Percentiles rank a stretch among this genome's conserved stretches.
Evolutionary conservation across 1,140 invertebrate genomes (phyloP).

Genomic region (Coenobita brevimanus): DNA sequence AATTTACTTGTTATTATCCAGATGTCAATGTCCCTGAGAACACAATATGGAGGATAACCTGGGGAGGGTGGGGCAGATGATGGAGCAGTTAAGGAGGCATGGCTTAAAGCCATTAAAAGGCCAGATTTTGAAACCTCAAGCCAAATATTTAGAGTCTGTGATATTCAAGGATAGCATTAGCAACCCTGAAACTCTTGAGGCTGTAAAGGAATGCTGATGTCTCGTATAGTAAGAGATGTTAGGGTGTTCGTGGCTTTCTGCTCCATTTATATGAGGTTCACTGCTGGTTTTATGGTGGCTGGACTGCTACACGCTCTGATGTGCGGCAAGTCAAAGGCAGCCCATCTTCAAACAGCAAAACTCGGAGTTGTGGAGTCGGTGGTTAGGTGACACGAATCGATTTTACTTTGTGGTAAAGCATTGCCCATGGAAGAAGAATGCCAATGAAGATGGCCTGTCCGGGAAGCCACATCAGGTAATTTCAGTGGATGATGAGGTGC

Average conservation of each 20-base stretch:
- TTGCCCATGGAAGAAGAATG: not conserved
- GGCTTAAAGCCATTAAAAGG: no score
- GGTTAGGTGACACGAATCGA: no score
- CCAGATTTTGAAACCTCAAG: no score
- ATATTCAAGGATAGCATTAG: not conserved
- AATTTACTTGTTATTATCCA: no score
- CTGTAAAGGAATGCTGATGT: not conserved
- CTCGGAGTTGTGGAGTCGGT: no score
- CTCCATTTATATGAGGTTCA: conserved; percentile 11
- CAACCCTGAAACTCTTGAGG: conserved; percentile 29
- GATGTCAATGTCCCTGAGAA: no score
- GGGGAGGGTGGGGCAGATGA: no score
- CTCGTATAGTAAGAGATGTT: not conserved
- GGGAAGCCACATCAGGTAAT: not conserved
- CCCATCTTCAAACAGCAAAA: no score
- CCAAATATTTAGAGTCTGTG: not conserved
- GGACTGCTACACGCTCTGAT: not conserved
- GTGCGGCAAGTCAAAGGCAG: not conserved
- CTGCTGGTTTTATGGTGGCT: not conserved
- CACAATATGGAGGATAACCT: no score
- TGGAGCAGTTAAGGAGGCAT: no score
- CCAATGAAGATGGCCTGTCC: no score
- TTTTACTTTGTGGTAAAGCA: no score
- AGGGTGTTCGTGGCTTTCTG: conserved; percentile 1
- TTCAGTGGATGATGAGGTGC: not conserved